These are phyloP conservation scores for Dione vanillae DNA, from an alignment of 2,888 invertebrate species.

Conservation along the genomic window DNA sequence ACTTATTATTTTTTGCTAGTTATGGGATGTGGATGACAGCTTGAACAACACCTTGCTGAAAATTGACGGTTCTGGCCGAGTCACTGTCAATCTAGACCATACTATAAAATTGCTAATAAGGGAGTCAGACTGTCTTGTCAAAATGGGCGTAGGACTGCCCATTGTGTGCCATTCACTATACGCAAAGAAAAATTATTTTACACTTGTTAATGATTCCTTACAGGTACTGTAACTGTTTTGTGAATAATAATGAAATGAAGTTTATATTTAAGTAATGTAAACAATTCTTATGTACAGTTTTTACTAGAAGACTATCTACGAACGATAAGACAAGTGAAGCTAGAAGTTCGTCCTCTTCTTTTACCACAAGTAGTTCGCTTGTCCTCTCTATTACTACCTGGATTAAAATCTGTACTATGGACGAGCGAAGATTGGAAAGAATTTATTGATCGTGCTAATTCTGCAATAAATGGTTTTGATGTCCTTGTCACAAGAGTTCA, in stretches of 20 bases:
- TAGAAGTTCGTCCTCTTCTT: constrained; percentile 95
- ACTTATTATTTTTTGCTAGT: constrained; percentile 61
- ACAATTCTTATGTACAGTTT: constrained; percentile 79
- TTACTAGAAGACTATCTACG: constrained; percentile 90
- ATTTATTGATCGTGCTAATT: constrained; percentile 90
- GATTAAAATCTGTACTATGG: constrained; percentile 92
- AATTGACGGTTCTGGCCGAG: constrained; percentile 86
- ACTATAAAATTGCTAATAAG: constrained; percentile 90
- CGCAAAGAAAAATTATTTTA: constrained; percentile 91
- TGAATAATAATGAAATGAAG: not conserved
- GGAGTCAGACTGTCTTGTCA: constrained; percentile 93
- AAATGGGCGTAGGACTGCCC: constrained; percentile 91
- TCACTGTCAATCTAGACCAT: constrained; percentile 91
- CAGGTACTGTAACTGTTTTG: constrained; percentile 76
- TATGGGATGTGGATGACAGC: constrained; percentile 87
- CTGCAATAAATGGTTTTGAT: constrained; percentile 92
- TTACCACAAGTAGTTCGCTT: constrained; percentile 94
- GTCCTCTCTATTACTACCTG: constrained; percentile 92
- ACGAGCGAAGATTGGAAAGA: constrained; percentile 92
- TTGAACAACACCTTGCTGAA: constrained; percentile 85
- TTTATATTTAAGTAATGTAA: not conserved
- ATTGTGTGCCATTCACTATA: constrained; percentile 91
- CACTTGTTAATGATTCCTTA: constrained; percentile 89
- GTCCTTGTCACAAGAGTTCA: constrained; percentile 90
- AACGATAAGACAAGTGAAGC: constrained; percentile 90